Conservation (phyloP, 2,113 vertebrate genomes). For the Epinephelus lanceolatus region DNA sequence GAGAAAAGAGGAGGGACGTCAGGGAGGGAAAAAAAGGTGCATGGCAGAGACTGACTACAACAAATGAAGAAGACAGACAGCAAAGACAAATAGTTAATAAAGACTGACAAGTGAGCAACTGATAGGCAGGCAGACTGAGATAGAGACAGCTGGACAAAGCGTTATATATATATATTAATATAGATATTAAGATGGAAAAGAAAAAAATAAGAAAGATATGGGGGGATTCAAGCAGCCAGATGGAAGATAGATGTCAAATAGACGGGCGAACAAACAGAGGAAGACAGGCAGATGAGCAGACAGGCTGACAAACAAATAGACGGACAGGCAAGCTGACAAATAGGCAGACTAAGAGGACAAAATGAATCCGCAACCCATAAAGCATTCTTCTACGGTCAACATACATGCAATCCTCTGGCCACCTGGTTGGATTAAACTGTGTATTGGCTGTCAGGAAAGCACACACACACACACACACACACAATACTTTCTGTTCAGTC, state of each 20-base stretch:
- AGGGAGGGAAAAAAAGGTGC: constrained; percentile 17
- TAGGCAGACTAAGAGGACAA: constrained; percentile 62
- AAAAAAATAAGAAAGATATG: constrained; percentile 34
- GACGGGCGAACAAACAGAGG: constrained; percentile 52
- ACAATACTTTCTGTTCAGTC: constrained; percentile 27
- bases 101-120: constrained; percentile 50
- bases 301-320: constrained; percentile 57
- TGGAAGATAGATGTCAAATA: constrained; percentile 57
- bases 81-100: constrained; percentile 50
- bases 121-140: constrained; percentile 12
- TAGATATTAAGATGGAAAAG: constrained; percentile 45
- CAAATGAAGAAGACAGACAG: constrained; percentile 50
- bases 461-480: constrained; percentile 11
- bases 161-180: constrained; percentile 37
- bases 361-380: constrained; percentile 68
- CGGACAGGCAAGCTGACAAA: constrained; percentile 61
- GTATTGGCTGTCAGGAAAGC: constrained; percentile 29
- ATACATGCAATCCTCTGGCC: constrained; percentile 70
- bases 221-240: constrained; percentile 42
- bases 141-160: constrained; percentile 36
- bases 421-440: constrained; percentile 70
- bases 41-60: constrained; percentile 48
- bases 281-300: constrained; percentile 54
- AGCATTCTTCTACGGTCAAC: constrained; percentile 68
- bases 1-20: constrained; percentile 6